These are phyloP conservation scores for Lycophotia porphyrea DNA, from an alignment of 2,888 invertebrate species.

Conservation along the genomic window DNA sequence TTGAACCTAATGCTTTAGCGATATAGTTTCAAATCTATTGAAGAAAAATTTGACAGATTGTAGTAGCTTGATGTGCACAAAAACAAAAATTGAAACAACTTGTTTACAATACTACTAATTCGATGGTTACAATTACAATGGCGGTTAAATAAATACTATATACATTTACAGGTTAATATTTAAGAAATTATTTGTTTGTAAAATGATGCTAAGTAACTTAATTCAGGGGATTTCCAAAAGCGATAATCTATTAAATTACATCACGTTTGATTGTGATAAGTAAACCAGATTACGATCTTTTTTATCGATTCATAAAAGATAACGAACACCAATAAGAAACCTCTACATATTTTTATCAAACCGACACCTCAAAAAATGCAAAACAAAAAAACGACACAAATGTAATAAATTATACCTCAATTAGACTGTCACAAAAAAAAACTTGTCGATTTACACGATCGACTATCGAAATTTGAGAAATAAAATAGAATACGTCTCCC, in stretches of 20 bases:
- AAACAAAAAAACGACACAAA: neutral
- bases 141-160: neutral
- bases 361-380: slow-evolving; percentile 13
- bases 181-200: slow-evolving; percentile 10
- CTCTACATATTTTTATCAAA: neutral
- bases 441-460: slow-evolving; percentile 31
- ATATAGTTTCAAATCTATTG: too few relatives aligned
- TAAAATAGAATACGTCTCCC: slow-evolving; percentile 39
- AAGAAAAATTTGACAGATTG: too few relatives aligned
- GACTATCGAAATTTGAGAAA: slow-evolving; percentile 35
- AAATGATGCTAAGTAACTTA: neutral
- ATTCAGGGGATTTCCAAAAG: neutral
- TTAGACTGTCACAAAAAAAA: slow-evolving; percentile 40
- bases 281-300: slow-evolving; percentile 1
- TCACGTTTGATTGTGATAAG: slow-evolving; percentile 17
- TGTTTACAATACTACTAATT: too few relatives aligned
- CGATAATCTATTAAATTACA: slow-evolving; percentile 7
- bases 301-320: slow-evolving; percentile 16
- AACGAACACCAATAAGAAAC: neutral
- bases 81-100: too few relatives aligned
- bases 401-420: slow-evolving; percentile 52
- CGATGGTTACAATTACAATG: too few relatives aligned
- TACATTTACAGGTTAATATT: slow-evolving; percentile 3
- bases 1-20: too few relatives aligned
- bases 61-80: too few relatives aligned